phyloP scores from a whole-genome alignment of 1,140 invertebrate species.

The Ooceraea biroi region DNA sequence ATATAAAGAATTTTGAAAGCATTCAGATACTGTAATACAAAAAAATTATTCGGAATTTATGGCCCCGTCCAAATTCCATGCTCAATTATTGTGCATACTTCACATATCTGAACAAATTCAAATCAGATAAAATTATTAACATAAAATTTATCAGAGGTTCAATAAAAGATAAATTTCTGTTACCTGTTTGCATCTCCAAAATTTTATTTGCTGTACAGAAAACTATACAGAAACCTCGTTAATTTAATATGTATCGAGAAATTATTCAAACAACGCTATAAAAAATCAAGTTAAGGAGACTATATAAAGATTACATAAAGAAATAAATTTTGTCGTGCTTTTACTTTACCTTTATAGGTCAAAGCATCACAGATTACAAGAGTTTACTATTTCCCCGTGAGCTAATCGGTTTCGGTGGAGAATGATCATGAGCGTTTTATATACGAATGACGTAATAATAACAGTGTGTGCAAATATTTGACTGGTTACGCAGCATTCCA shows the following conservation, averaged over 20 bases:
- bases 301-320: too few species aligned
- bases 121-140: background rate
- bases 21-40: slow-evolving; percentile 11
- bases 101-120: background rate
- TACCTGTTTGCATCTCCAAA: background rate
- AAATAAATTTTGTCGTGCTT: background rate
- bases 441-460: slow-evolving; percentile 62
- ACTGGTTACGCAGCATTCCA: slow-evolving; percentile 60
- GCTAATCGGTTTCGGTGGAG: slow-evolving; percentile 33
- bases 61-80: background rate
- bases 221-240: too few species aligned
- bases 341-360: background rate
- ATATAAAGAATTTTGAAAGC: background rate
- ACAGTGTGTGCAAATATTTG: slow-evolving; percentile 65
- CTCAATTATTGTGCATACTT: background rate
- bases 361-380: slow-evolving; percentile 17
- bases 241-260: too few species aligned
- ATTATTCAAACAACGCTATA: too few species aligned
- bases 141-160: background rate
- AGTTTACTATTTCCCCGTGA: background rate
- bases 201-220: too few species aligned
- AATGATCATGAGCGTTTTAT: slow-evolving; percentile 42
- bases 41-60: slow-evolving; percentile 32
- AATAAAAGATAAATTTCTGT: background rate
- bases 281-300: too few species aligned